phyloP scores from a whole-genome alignment of 2,888 invertebrate genomes.

The Hymenopus coronatus region DNA sequence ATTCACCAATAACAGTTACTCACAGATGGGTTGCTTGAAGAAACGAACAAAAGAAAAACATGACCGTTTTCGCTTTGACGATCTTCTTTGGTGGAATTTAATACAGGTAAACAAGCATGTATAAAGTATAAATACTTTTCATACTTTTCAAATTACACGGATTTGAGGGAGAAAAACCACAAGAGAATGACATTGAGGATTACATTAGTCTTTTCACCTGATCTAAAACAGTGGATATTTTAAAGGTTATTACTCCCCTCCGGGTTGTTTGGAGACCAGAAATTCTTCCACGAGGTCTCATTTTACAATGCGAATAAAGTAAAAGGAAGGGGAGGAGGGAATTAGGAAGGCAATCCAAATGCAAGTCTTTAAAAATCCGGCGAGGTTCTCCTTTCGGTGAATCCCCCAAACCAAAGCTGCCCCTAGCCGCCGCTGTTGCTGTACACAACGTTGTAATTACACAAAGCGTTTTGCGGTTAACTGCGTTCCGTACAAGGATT shows the following conservation, averaged over 20 bases:
- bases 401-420: not conserved
- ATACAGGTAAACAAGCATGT: too few species aligned
- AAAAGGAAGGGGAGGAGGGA: not conserved
- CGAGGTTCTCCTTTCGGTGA: not conserved
- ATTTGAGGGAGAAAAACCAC: too few species aligned
- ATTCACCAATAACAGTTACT: too few species aligned
- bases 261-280: not conserved
- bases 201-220: too few species aligned
- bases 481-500: slow-evolving; percentile 28
- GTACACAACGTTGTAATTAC: slow-evolving; percentile 27
- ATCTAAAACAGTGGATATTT: not conserved
- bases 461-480: slow-evolving; percentile 31
- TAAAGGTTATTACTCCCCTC: not conserved
- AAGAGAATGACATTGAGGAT: too few species aligned
- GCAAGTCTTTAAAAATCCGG: slow-evolving; percentile 21
- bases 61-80: too few species aligned
- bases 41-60: too few species aligned
- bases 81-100: too few species aligned
- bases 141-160: too few species aligned
- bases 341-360: not conserved
- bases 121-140: too few species aligned
- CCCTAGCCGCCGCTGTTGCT: not conserved
- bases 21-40: too few species aligned
- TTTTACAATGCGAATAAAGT: not conserved
- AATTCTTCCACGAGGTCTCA: not conserved